These are phyloP conservation scores for Belonocnema kinseyi DNA, from an alignment of 1,140 invertebrate genomes.

Conservation along the genomic window DNA sequence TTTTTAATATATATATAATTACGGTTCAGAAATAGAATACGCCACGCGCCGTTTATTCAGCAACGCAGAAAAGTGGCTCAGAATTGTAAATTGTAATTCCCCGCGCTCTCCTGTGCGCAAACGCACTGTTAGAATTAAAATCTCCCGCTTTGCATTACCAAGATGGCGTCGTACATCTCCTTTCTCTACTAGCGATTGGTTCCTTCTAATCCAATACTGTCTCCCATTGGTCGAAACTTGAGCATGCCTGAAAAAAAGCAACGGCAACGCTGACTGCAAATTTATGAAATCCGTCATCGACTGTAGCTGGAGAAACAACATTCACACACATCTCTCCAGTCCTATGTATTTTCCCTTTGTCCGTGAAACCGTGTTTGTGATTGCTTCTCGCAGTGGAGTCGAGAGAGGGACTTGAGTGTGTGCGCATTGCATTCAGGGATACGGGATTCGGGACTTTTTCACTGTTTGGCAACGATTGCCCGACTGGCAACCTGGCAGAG, in stretches of 20 bases:
- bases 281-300: too few relatives aligned
- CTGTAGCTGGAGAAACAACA: slow-evolving; percentile 19
- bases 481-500: slow-evolving; percentile 18
- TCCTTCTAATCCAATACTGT: neutral
- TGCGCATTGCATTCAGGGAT: slow-evolving; percentile 24
- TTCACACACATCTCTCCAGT: neutral
- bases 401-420: slow-evolving; percentile 30
- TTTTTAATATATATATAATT: too few relatives aligned
- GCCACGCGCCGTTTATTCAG: too few relatives aligned
- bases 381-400: slow-evolving; percentile 25
- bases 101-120: neutral
- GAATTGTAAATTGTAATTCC: too few relatives aligned
- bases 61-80: too few relatives aligned
- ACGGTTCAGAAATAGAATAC: too few relatives aligned
- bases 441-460: neutral
- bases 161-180: neutral
- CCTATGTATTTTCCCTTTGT: neutral
- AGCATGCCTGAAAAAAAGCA: neutral
- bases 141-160: neutral
- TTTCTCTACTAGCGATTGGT: slow-evolving; percentile 10
- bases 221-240: neutral
- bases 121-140: neutral
- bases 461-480: slow-evolving; percentile 28
- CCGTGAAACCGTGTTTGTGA: slow-evolving; percentile 9
- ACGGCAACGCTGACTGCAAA: neutral